phyloP scores from a whole-genome alignment of 2,888 invertebrate genomes.

The Urechis unicinctus region DNA sequence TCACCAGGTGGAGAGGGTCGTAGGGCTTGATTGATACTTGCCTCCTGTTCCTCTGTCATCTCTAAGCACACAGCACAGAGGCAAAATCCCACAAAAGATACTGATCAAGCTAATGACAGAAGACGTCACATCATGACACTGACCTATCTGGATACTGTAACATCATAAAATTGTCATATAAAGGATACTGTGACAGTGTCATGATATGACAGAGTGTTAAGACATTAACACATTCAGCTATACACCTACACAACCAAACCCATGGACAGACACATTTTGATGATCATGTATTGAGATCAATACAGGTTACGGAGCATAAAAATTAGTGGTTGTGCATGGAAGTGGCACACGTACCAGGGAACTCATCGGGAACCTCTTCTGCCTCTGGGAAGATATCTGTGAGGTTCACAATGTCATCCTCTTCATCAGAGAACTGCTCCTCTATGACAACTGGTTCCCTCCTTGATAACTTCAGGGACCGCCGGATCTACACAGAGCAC shows the following conservation, averaged over 20 bases:
- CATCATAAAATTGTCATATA: too few species aligned
- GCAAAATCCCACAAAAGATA: too few species aligned
- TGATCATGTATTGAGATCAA: background rate
- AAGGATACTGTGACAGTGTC: too few species aligned
- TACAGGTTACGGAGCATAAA: background rate
- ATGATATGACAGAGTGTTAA: too few species aligned
- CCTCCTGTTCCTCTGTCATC: slow-evolving; percentile 64
- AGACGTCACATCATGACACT: too few species aligned
- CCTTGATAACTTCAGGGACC: too few species aligned
- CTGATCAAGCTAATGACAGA: too few species aligned
- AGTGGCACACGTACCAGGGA: slow-evolving; percentile 6
- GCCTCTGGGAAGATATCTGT: slow-evolving; percentile 1
- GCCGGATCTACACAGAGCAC: too few species aligned
- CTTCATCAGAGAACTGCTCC: slow-evolving; percentile 7
- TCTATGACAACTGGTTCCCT: too few species aligned
- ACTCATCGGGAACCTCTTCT: slow-evolving; percentile 7
- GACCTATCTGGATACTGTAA: too few species aligned
- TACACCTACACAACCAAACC: background rate
- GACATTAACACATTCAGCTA: background rate
- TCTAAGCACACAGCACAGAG: too few species aligned
- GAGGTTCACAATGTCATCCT: slow-evolving; percentile 8
- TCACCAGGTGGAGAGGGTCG: slow-evolving; percentile 55
- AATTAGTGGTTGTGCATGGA: background rate
- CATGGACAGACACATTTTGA: background rate
- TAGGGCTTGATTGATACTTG: slow-evolving; percentile 43